Evolutionary conservation across 2,797 vertebrate genomes (phyloP).

Genomic region (Semotilus atromaculatus): DNA sequence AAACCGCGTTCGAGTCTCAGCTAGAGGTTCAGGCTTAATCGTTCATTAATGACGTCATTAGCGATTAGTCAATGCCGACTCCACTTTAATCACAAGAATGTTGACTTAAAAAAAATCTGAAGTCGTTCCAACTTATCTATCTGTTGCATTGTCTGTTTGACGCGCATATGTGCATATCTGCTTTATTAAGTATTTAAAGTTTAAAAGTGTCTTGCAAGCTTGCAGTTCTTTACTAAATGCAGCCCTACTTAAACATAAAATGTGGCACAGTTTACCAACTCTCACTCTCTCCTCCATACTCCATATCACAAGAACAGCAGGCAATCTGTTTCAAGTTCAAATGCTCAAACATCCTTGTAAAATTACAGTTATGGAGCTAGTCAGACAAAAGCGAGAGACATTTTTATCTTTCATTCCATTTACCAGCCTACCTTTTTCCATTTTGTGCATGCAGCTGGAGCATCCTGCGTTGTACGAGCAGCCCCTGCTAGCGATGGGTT

Average conservation of each 20-base stretch:
- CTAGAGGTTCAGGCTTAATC: too few relatives aligned
- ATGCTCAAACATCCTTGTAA: background rate
- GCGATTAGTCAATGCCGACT: too few relatives aligned
- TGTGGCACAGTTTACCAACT: background rate
- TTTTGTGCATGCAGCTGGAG: constrained; percentile 84
- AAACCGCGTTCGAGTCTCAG: too few relatives aligned
- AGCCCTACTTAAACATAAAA: background rate
- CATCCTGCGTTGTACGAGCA: constrained; percentile 82
- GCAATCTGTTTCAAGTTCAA: background rate
- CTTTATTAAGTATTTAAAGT: background rate
- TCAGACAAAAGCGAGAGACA: constrained; percentile 3
- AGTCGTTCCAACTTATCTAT: background rate
- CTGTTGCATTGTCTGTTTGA: background rate
- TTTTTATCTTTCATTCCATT: constrained; percentile 31
- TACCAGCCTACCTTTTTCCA: constrained; percentile 88
- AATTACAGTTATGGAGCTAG: constrained; percentile 17
- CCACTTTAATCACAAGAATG: too few relatives aligned
- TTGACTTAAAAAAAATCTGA: too few relatives aligned
- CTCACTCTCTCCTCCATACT: background rate
- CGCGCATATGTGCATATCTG: background rate
- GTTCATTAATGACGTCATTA: too few relatives aligned
- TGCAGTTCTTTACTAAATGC: background rate
- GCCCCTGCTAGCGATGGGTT: constrained; percentile 81
- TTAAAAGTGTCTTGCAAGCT: background rate
- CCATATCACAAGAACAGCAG: background rate